phyloP scores from a whole-genome alignment of 2,113 vertebrate species.

The Fukomys damarensis region DNA sequence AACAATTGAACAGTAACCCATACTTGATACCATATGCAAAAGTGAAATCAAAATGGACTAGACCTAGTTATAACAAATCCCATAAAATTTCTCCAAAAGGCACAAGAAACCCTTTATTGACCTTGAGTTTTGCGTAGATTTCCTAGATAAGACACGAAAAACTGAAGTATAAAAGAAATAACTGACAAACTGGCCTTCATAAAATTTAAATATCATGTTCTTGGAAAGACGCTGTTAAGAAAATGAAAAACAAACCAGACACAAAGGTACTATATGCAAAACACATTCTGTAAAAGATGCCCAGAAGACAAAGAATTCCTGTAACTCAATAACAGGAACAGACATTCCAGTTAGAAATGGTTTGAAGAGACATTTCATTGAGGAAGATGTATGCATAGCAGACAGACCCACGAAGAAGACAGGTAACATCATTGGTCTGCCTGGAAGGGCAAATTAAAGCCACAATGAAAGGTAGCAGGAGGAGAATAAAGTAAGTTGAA shows the following conservation, averaged over 20 bases:
- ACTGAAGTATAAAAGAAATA: background rate
- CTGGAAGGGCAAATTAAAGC: background rate
- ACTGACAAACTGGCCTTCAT: background rate
- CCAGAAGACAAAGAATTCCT: background rate
- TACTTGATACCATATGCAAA: background rate
- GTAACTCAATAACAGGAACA: slow-evolving; percentile 11
- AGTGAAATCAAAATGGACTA: background rate
- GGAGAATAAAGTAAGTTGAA: background rate
- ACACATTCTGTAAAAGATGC: background rate
- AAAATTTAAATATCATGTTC: background rate
- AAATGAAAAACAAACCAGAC: background rate
- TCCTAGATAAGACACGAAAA: background rate
- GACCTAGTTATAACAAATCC: background rate
- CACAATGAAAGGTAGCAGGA: background rate
- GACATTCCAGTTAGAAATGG: background rate
- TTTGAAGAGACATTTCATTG: background rate
- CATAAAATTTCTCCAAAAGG: background rate
- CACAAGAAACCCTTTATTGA: background rate
- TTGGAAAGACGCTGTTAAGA: background rate
- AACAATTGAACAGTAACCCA: background rate
- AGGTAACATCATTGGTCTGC: background rate
- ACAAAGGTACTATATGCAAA: background rate
- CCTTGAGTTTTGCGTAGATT: background rate
- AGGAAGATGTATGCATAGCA: background rate
- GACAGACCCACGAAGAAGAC: background rate